Conservation (phyloP, 2,113 vertebrate species). For the Sebastes schlegelii region DNA sequence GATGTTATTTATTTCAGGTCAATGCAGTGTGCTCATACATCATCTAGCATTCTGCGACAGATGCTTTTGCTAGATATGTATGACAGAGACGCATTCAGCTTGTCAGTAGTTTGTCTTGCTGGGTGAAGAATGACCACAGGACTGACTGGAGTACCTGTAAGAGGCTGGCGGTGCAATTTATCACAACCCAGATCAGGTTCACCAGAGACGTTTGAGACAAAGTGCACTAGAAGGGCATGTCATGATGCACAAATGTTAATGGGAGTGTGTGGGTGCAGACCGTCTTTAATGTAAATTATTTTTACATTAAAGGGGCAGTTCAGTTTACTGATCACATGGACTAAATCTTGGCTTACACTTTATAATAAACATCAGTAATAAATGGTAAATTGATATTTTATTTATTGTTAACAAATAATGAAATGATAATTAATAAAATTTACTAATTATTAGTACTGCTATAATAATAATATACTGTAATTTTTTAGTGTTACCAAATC, state of each 20-base stretch:
- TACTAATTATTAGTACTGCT: too few species aligned
- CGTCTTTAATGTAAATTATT: not conserved
- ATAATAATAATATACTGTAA: too few species aligned
- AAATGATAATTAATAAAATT: too few species aligned
- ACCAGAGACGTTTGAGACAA: slow-evolving; percentile 1
- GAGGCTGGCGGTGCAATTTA: slow-evolving; percentile 1
- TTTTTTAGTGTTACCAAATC: not conserved
- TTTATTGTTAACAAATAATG: too few species aligned
- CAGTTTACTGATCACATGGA: not conserved
- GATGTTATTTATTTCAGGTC: slow-evolving; percentile 72
- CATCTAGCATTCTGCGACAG: slow-evolving; percentile 58
- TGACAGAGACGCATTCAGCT: slow-evolving; percentile 57
- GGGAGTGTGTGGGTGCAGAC: not conserved
- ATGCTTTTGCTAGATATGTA: slow-evolving; percentile 56
- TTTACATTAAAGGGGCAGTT: not conserved
- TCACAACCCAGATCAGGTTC: slow-evolving; percentile 27
- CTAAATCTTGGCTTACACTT: not conserved
- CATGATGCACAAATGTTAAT: slow-evolving; percentile 15
- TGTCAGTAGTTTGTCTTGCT: slow-evolving; percentile 57
- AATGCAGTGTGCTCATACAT: slow-evolving; percentile 67
- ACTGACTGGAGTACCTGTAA: slow-evolving; percentile 49
- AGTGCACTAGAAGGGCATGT: slow-evolving; percentile 14
- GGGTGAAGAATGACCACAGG: slow-evolving; percentile 55
- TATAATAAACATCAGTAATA: too few species aligned
- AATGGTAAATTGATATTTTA: too few species aligned